phyloP scores from a whole-genome alignment of 2,113 vertebrate genomes.

The Platanista minor region DNA sequence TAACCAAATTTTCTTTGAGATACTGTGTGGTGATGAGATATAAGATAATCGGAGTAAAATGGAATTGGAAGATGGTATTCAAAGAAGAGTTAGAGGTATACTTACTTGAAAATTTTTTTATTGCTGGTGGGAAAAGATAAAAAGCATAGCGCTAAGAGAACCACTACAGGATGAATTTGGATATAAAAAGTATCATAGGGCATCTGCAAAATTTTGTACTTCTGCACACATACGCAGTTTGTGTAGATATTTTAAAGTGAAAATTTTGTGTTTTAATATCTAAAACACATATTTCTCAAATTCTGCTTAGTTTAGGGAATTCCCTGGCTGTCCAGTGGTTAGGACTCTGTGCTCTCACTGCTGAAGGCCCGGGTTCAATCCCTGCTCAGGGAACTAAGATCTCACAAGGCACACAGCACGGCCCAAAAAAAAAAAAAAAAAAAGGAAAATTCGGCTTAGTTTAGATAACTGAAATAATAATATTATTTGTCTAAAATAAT shows the following conservation, averaged over 20 bases:
- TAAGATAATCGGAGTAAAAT: neutral
- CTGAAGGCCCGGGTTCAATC: too few species aligned
- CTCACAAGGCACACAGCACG: too few species aligned
- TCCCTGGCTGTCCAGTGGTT: too few species aligned
- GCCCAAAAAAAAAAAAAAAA: rapidly evolving
- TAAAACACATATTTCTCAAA: neutral
- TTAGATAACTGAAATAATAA: neutral
- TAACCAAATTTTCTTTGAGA: neutral
- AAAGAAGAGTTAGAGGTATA: neutral
- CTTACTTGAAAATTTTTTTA: neutral
- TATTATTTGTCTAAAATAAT: neutral
- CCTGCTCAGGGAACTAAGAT: too few species aligned
- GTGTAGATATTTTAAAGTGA: neutral
- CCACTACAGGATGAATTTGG: neutral
- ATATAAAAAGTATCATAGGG: neutral
- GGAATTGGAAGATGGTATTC: neutral
- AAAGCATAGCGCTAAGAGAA: neutral
- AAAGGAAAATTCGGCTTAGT: neutral
- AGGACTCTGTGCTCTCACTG: too few species aligned
- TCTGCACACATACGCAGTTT: neutral
- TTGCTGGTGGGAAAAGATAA: neutral
- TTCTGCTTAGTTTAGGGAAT: neutral
- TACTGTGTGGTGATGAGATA: neutral
- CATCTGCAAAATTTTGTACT: neutral
- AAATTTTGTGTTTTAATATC: constrained; percentile 2